These are phyloP conservation scores for Scytalopus superciliaris DNA, from an alignment of 2,113 vertebrate genomes.

Conservation along the genomic window DNA sequence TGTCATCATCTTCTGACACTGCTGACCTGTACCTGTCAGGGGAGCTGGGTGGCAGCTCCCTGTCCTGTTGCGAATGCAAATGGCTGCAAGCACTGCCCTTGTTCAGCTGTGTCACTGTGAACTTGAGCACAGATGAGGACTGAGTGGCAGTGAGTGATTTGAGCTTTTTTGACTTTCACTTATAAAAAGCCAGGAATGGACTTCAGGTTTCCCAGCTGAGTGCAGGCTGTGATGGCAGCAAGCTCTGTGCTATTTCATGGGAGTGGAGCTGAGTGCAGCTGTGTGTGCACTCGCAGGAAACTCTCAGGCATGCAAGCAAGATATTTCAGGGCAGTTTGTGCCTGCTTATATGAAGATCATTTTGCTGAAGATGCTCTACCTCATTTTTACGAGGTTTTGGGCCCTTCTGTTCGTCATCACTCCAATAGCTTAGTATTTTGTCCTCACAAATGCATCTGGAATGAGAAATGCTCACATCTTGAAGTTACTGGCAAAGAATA, in stretches of 20 bases:
- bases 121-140: background rate
- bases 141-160: background rate
- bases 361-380: background rate
- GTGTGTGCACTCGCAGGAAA: background rate
- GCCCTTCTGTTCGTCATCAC: background rate
- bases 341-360: background rate
- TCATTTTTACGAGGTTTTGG: background rate
- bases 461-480: background rate
- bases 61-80: background rate
- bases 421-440: background rate
- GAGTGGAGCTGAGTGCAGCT: background rate
- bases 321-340: background rate
- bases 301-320: background rate
- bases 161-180: background rate
- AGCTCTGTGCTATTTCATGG: accelerated
- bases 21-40: background rate
- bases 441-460: background rate
- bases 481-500: background rate
- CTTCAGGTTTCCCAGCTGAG: background rate
- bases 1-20: background rate
- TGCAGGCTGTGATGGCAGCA: background rate
- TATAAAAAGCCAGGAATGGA: background rate
- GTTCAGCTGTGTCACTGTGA: background rate
- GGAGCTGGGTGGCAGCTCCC: background rate
- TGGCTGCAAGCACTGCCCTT: background rate